A percentile compares a stretch with the other conserved stretches of the same genome.
Conservation (phyloP, 2,797 vertebrate species). For the Allobates femoralis region DNA sequence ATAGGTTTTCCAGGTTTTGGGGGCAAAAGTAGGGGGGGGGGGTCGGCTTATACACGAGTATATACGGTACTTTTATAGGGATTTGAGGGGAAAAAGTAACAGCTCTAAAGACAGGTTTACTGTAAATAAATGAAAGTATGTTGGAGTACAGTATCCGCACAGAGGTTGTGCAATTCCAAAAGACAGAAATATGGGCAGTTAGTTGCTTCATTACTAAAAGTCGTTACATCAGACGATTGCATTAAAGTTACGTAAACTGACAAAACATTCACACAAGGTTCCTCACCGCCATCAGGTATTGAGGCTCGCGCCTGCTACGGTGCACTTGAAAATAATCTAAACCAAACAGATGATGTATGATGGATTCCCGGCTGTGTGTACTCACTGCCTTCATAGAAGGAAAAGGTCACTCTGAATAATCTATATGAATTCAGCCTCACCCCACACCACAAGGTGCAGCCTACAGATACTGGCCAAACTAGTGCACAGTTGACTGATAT, state of each 20-base stretch:
- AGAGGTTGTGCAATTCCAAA: too few relatives aligned
- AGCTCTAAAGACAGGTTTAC: too few relatives aligned
- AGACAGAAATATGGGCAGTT: not conserved
- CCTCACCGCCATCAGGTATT: not conserved
- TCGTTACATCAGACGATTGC: not conserved
- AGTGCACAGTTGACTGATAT: not conserved
- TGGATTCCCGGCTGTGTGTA: not conserved
- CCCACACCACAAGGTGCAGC: conserved; percentile 13
- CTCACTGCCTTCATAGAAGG: not conserved
- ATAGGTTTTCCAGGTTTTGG: too few relatives aligned
- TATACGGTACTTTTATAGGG: too few relatives aligned
- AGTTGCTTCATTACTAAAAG: not conserved
- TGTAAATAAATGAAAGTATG: too few relatives aligned
- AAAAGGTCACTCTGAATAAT: not conserved
- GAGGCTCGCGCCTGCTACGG: not conserved
- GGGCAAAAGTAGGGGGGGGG: too few relatives aligned
- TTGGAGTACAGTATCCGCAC: too few relatives aligned
- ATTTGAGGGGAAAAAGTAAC: too few relatives aligned
- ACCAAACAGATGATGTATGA: not conserved
- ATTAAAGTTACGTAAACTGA: not conserved
- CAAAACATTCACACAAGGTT: not conserved
- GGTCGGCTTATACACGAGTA: too few relatives aligned
- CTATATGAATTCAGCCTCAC: conserved; percentile 5
- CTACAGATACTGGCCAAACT: conserved; percentile 28
- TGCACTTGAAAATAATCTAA: not conserved